phyloP scores from a whole-genome alignment of 92 coral and sea anemone genomes.

The Phenganax stokvisi region DNA sequence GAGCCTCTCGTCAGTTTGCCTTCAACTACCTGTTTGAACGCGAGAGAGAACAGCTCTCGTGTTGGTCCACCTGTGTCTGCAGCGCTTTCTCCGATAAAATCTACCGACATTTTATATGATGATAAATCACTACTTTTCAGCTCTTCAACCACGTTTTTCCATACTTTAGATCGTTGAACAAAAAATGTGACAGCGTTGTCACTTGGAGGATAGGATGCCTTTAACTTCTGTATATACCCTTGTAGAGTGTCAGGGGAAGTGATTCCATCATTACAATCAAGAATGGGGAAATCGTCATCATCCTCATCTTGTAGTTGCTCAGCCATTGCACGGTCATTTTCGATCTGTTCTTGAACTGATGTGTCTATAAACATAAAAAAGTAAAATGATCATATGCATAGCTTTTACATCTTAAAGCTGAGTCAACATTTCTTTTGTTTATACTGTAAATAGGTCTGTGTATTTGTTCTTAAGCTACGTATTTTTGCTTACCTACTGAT shows the following conservation, averaged over 20 bases:
- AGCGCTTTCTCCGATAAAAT: constrained; percentile 44
- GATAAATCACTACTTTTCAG: constrained; percentile 5
- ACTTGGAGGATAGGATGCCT: neutral
- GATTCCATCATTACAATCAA: neutral
- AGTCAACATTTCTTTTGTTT: no score
- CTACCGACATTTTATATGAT: constrained; percentile 29
- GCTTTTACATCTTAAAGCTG: no score
- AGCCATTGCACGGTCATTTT: neutral
- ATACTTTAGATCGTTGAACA: constrained; percentile 14
- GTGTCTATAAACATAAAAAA: no score
- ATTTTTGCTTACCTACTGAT: no score
- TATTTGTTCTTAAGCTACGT: no score
- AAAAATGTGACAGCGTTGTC: neutral
- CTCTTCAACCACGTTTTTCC: constrained; percentile 23
- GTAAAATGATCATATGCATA: no score
- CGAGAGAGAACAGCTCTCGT: constrained; percentile 41
- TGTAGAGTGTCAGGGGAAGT: neutral
- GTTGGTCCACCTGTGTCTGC: constrained; percentile 48
- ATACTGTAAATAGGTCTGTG: no score
- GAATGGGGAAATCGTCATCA: neutral
- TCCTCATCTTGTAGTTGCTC: neutral
- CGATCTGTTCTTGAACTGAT: neutral
- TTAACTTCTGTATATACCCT: neutral
- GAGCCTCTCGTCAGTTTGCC: constrained; percentile 46
- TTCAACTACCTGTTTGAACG: constrained; percentile 22